phyloP scores from a whole-genome alignment of 1,140 invertebrate genomes.

The Caenorhabditis tropicalis region DNA sequence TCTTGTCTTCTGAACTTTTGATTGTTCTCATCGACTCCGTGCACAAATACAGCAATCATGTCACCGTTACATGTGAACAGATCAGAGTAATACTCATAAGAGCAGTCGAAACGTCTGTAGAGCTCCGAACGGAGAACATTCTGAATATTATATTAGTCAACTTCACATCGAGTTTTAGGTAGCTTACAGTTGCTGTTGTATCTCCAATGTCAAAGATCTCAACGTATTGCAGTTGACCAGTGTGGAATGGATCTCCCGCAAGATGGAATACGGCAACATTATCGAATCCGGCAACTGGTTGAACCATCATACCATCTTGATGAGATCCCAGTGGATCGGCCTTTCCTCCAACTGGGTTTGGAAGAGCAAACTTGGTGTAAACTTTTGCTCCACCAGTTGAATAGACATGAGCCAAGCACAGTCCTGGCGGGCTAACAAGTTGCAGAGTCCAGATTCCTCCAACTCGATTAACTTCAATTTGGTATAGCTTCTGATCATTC shows the following conservation, averaged over 20 bases:
- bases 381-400: conserved; percentile 40
- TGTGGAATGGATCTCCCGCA: conserved; percentile 35
- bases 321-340: conserved; percentile 43
- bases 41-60: conserved; percentile 46
- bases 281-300: conserved; percentile 11
- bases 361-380: conserved; percentile 46
- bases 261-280: conserved; percentile 43
- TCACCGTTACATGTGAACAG: conserved; percentile 50
- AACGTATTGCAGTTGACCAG: conserved; percentile 43
- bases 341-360: conserved; percentile 19
- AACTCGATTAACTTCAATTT: background rate
- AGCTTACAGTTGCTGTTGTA: background rate
- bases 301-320: background rate
- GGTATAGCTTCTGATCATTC: conserved; percentile 33
- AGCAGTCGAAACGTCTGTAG: conserved; percentile 39
- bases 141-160: background rate
- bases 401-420: conserved; percentile 51
- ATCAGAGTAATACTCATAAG: conserved; percentile 57
- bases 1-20: conserved; percentile 54
- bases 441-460: conserved; percentile 46
- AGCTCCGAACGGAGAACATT: conserved; percentile 50
- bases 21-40: conserved; percentile 55
- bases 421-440: conserved; percentile 35
- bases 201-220: conserved; percentile 48
- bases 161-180: background rate